Evolutionary conservation across 2,888 invertebrate genomes (phyloP).

Genomic region (Desoria tigrina): DNA sequence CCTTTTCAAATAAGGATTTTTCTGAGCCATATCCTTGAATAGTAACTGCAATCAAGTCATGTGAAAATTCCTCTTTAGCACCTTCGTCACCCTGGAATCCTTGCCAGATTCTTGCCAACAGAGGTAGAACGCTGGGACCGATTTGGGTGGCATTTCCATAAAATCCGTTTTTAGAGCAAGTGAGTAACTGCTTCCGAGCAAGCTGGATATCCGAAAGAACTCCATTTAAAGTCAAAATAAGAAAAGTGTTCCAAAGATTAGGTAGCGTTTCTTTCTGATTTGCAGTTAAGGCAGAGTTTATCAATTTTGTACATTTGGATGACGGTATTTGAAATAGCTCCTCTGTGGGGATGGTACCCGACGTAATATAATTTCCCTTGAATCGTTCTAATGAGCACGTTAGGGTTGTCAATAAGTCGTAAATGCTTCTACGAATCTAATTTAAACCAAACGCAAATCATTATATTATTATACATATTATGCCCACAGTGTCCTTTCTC

Average conservation of each 20-base stretch:
- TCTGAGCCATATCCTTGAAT: conserved; percentile 34
- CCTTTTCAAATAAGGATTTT: conserved; percentile 40
- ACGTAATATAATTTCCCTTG: not conserved
- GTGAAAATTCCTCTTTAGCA: conserved; percentile 24
- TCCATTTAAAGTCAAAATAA: conserved; percentile 43
- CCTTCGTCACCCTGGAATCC: conserved; percentile 52
- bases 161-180: conserved; percentile 63
- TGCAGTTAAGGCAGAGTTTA: conserved; percentile 28
- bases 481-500: not conserved
- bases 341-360: conserved; percentile 4
- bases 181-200: conserved; percentile 42
- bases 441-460: too few species aligned
- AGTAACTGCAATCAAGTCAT: conserved; percentile 19
- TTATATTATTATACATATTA: conserved; percentile 12
- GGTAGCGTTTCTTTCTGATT: conserved; percentile 38
- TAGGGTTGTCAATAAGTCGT: conserved; percentile 37
- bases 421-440: conserved; percentile 42
- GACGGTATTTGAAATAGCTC: conserved; percentile 20
- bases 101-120: conserved; percentile 70
- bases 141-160: conserved; percentile 74
- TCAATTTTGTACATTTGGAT: conserved; percentile 26
- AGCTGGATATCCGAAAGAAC: conserved; percentile 41
- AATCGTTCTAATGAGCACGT: conserved; percentile 7
- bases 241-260: conserved; percentile 48
- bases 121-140: conserved; percentile 73